These are phyloP conservation scores for Denticeps clupeoides DNA, from an alignment of 2,797 vertebrate genomes.

Conservation along the genomic window DNA sequence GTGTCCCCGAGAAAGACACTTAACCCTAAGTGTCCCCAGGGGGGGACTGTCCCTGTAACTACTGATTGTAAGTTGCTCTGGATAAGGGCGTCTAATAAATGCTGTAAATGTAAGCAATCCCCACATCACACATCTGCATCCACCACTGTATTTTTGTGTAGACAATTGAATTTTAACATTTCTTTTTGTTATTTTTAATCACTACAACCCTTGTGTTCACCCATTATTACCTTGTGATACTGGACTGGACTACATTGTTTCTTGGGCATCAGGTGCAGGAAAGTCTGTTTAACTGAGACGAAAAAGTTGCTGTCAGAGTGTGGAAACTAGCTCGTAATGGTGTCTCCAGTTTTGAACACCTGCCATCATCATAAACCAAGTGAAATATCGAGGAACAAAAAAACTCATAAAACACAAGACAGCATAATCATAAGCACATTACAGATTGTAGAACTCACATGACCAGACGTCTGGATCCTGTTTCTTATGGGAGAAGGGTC, in stretches of 20 bases:
- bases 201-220: neutral
- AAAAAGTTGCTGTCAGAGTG: conserved; percentile 21
- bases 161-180: no score
- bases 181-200: no score
- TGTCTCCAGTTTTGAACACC: neutral
- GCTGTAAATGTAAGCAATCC: no score
- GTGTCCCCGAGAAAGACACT: no score
- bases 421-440: conserved; percentile 21
- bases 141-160: no score
- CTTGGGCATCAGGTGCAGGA: conserved; percentile 48
- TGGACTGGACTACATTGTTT: conserved; percentile 41
- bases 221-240: conserved; percentile 47
- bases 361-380: neutral
- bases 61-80: no score
- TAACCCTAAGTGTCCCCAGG: no score
- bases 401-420: conserved; percentile 1
- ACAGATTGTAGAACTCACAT: conserved; percentile 33
- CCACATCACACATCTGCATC: no score
- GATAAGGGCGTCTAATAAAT: no score
- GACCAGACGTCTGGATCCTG: conserved; percentile 37
- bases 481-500: conserved; percentile 40
- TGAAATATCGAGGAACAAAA: neutral
- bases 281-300: conserved; percentile 42
- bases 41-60: no score
- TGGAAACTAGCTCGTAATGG: neutral